These are phyloP conservation scores for Synergus japonicus DNA, from an alignment of 2,888 invertebrate species.

Conservation along the genomic window DNA sequence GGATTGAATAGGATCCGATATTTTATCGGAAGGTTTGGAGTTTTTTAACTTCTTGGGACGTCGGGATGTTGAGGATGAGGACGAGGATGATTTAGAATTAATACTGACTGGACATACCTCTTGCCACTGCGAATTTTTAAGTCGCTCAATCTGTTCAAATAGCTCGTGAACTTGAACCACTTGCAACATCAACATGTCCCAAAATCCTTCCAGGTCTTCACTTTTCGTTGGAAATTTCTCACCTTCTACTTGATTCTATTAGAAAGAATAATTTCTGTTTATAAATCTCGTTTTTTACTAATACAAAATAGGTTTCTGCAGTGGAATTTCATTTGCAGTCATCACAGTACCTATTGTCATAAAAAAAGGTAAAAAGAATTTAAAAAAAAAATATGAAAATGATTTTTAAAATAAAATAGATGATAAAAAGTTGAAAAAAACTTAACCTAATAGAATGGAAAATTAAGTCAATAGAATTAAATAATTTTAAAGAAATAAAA, in stretches of 20 bases:
- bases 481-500: too few relatives aligned
- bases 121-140: constrained; percentile 85
- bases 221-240: constrained; percentile 93
- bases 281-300: not conserved
- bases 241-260: constrained; percentile 82
- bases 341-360: too few relatives aligned
- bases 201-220: constrained; percentile 96
- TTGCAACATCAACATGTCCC: constrained; percentile 98
- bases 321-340: too few relatives aligned
- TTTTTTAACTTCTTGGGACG: constrained; percentile 34
- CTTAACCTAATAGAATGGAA: too few relatives aligned
- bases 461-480: too few relatives aligned
- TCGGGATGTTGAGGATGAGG: constrained; percentile 37
- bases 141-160: constrained; percentile 84
- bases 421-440: too few relatives aligned
- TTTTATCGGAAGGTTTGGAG: not conserved
- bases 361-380: too few relatives aligned
- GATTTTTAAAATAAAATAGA: too few relatives aligned
- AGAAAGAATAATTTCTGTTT: not conserved
- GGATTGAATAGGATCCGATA: not conserved
- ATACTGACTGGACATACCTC: constrained; percentile 76
- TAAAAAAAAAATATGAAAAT: too few relatives aligned
- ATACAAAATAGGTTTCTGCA: constrained; percentile 21
- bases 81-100: constrained; percentile 36
- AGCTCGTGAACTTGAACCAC: constrained; percentile 90